Base-by-base conservation (phyloP, 2,797 vertebrate genomes). In the Acanthurus lineatus region DNA sequence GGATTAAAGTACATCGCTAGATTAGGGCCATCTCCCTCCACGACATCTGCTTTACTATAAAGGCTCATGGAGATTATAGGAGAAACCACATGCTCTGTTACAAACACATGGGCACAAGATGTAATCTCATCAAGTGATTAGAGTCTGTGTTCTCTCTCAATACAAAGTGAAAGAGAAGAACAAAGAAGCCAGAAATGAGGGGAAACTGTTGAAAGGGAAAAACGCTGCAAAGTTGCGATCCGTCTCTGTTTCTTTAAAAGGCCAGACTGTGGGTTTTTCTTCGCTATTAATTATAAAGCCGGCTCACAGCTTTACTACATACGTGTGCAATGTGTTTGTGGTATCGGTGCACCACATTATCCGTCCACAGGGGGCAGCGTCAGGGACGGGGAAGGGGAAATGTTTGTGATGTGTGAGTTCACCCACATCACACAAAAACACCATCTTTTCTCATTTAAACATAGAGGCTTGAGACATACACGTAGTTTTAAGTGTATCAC, bases 111-210 rank as follows among this genome's bases (percentile, higher is more conserved):
- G 86, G 77, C 76, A 54, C 79, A 69, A 83, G 83, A 87, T 93
- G 92, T 93, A 93, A 94, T 94, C 93, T 93, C 85, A 89, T 94
- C 86, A 93, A 92, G 86, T 35, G 91, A 94, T 94, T 94, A 92
- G 70, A 86, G 91, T 89, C 79, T 83, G 77, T 64, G 19, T 77
- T 86, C 54, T 73, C 69, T 84, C 75, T 69, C 49, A 5, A 77
- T 75, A 45, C 66, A 53, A 85, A 78, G 54, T 38, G 25, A 78
- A 81, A 65, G 58, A 82, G 76, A 20, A 25, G 69, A 91, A 87
- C 79, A 91, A 88, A 89, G 77, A 64, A 20, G 32, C 48, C 4
- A 38, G 57, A 60, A 66, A 56, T n/a, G 28, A 53, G 62, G 42
- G 42, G 32, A 64, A 75, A 51, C 65, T 60, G 63, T 77, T 62